Evolutionary conservation across 2,888 invertebrate species (phyloP), one percentile per base, ranked within the genome.

Genomic region (Microplitis deprimator): DNA sequence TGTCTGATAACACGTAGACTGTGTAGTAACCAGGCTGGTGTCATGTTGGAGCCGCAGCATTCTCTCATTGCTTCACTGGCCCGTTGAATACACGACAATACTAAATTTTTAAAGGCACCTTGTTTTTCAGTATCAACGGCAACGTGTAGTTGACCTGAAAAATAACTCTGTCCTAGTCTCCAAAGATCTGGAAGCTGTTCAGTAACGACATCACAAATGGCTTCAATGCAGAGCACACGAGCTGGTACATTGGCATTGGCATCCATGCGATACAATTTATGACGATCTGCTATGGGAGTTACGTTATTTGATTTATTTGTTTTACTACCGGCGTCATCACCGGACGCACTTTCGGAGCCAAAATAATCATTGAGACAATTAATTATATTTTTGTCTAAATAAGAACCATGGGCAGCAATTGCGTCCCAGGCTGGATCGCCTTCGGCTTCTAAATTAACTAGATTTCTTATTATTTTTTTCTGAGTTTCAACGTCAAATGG

Each of bases 361-460:
- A 87, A 77, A 76, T 86, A 86, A 73, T 90, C 88, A n/a, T 84
- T 82, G 29, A 86, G 79, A 50, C 87, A 88, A 40, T 81, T 80
- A 29, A 83, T 83, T 77, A 88, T 87, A 76, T 87, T 88, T 80
- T 88, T 88, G 75, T 89, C 87, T 76, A 89, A 85, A 75, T 89
- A 85, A 74, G 84, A 85, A 20, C 88, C 88, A 77, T 89, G 88
- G 1, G 89, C 89, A 67, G 86, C 89, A 81, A 99, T 95, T 4
- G 98, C 98, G 81, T 96, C 95, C 99, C 99, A 99, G 0, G 98
- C 98, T 1, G 98, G 97, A 90, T 99, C 98, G 6, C 95, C 96
- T 5, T 92, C 92, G 73, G 93, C 93, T 85, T 96, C 96, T 80
- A 96, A 90, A 86, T 94, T 94, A n/a, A 94, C 93, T 81, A 95